A percentile compares a stretch with the other conserved stretches of the same genome.
Evolutionary conservation across 2,888 invertebrate species (phyloP).

Genomic region (Holacanthella duospinosa): DNA sequence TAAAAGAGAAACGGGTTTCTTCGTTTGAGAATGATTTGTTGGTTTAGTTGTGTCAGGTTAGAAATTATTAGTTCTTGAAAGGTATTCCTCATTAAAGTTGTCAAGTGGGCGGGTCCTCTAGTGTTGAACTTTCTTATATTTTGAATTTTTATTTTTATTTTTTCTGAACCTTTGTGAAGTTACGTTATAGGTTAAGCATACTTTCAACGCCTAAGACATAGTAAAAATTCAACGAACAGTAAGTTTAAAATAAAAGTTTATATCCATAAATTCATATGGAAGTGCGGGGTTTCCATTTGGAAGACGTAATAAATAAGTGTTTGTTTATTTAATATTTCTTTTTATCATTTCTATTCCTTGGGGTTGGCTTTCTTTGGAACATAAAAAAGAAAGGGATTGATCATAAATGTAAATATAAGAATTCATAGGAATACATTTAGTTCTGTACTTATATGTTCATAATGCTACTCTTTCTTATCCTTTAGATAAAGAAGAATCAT

Average conservation of each 20-base stretch:
- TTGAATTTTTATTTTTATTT: not conserved
- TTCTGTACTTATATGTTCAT: no score
- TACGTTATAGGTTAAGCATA: no score
- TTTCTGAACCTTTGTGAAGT: no score
- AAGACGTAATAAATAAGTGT: not conserved
- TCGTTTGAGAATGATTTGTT: conserved; percentile 35
- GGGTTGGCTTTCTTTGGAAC: no score
- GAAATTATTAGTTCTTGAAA: conserved; percentile 32
- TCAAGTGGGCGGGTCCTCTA: not conserved
- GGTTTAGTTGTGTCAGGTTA: conserved; percentile 33
- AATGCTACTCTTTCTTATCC: not conserved
- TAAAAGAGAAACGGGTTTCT: no score
- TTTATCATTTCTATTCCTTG: no score
- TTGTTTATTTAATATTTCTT: no score
- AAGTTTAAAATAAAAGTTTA: not conserved
- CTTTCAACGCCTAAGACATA: not conserved
- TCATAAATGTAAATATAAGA: no score
- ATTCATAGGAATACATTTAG: no score
- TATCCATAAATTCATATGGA: not conserved
- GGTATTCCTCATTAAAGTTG: not conserved
- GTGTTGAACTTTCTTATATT: no score
- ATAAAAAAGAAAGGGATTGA: no score
- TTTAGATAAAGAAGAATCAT: not conserved
- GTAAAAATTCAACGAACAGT: not conserved
- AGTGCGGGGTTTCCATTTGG: not conserved